Conservation (phyloP, 1,140 invertebrate species). For the Drosophila tropicalis region DNA sequence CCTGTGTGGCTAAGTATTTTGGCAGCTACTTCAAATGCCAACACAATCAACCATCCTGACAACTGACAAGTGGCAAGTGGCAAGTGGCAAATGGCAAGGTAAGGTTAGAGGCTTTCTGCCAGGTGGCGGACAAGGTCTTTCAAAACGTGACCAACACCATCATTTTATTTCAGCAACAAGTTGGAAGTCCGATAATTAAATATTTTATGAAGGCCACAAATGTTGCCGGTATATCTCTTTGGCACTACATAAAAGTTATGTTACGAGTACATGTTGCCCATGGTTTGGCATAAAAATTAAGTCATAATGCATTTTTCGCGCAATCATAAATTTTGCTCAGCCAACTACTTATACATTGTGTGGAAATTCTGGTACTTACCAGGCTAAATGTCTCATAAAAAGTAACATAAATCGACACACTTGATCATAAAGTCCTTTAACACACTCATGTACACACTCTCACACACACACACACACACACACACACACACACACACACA, state of each 20-base stretch:
- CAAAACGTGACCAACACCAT: conserved; percentile 15
- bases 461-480: not conserved
- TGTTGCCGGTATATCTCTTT: conserved; percentile 47
- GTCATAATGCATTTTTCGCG: conserved; percentile 71
- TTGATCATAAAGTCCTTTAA: conserved; percentile 60
- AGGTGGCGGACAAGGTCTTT: conserved; percentile 12
- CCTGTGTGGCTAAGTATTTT: conserved; percentile 26
- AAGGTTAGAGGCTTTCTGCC: conserved; percentile 4
- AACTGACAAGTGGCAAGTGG: conserved; percentile 33
- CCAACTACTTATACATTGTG: conserved; percentile 55
- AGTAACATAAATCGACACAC: conserved; percentile 63
- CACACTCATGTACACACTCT: not conserved
- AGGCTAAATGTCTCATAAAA: conserved; percentile 59
- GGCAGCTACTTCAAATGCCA: conserved; percentile 8
- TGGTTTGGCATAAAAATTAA: conserved; percentile 64
- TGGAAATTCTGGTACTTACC: conserved; percentile 11
- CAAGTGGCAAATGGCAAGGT: conserved; percentile 44
- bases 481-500: not conserved
- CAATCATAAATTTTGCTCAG: conserved; percentile 42
- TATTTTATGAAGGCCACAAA: conserved; percentile 49
- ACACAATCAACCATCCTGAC: not conserved
- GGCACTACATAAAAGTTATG: conserved; percentile 72
- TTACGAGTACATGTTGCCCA: conserved; percentile 34
- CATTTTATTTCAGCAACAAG: conserved; percentile 31
- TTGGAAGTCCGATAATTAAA: conserved; percentile 48